Percentiles rank a stretch among this genome's conserved stretches.
Conservation (phyloP, 2,888 invertebrate species). For the Epiblema foenella region DNA sequence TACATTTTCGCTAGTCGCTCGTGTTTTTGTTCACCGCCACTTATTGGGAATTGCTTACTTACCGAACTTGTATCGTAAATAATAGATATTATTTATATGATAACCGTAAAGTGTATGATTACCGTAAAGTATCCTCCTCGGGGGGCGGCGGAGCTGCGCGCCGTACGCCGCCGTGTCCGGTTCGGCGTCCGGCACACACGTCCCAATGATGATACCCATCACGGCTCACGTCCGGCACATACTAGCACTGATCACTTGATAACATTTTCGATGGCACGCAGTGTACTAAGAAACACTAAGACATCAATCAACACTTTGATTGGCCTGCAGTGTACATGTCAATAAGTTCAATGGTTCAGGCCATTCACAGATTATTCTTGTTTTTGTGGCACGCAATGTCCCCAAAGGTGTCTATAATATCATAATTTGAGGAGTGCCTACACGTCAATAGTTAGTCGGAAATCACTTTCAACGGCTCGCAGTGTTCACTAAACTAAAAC, state of each 20-base stretch:
- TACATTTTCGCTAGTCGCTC: no score
- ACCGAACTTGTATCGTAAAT: no score
- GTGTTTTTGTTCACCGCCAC: no score
- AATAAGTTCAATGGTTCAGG: no score
- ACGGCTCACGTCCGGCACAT: constrained; percentile 53
- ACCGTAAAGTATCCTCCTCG: constrained; percentile 79
- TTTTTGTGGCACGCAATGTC: not conserved
- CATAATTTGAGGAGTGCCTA: not conserved
- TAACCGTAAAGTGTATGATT: constrained; percentile 48
- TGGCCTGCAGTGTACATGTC: not conserved
- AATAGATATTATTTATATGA: no score
- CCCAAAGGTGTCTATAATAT: constrained; percentile 7
- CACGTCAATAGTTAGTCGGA: not conserved
- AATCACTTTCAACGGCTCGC: not conserved
- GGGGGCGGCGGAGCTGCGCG: constrained; percentile 71
- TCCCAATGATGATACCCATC: constrained; percentile 90
- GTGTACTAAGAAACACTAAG: constrained; percentile 2
- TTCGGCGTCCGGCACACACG: constrained; percentile 89
- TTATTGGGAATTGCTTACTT: no score
- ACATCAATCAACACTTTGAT: not conserved
- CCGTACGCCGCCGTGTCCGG: constrained; percentile 82
- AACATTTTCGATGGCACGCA: not conserved
- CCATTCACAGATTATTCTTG: not conserved
- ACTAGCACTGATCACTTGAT: constrained; percentile 52
- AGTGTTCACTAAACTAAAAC: not conserved